Base-by-base conservation (phyloP, 2,113 vertebrate genomes). In the Chionis minor region DNA sequence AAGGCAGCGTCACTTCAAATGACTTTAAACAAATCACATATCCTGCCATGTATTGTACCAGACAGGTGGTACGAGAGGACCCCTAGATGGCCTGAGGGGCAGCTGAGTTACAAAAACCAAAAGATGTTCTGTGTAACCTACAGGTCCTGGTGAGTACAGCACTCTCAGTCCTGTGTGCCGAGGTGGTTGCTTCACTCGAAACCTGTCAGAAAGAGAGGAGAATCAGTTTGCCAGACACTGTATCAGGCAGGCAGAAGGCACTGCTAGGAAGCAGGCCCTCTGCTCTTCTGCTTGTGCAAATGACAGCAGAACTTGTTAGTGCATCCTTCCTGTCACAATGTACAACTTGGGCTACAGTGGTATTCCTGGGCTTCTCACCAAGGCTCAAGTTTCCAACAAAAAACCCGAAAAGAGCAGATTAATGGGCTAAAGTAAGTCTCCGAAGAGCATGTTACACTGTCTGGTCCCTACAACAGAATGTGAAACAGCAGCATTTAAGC, bases 101-200 rank as follows among this genome's bases (percentile, higher is more conserved):
- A 38, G 38, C 38, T 38, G 38, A 38, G 38, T 38, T 8, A 38
- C 38, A 38, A 38, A 9, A 38, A 38, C 38, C 38, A 38, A 38
- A 38, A 38, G 38, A 38, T 38, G 38, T 38, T 38, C 38, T 62
- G 33, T 19, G 14, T 27, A 24, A 98, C 99, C 95, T 98, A 99
- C 99, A 28, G 99, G 99, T 38, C 98, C 98, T 7, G 98, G 98
- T 49, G 81, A 97, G 91, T 99, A 99, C 51, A 96, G 92, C 94
- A 99, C 98, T 73, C 97, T 98, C 38, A 99, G 96, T 87, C 99
- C 99, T 14, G 98, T 99, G 83, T 95, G 88, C 1, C 96, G 95
- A 78, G 98, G 98, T 16, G 99, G 99, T 86, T 98, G 99, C 81
- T 99, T 99, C 92, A 99, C 98, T 14, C 96, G 98, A 97, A 99